Percentiles rank a stretch among this genome's conserved stretches.
These are phyloP conservation scores for Aythya fuligula DNA, from an alignment of 2,797 vertebrate species.

Conservation along the genomic window DNA sequence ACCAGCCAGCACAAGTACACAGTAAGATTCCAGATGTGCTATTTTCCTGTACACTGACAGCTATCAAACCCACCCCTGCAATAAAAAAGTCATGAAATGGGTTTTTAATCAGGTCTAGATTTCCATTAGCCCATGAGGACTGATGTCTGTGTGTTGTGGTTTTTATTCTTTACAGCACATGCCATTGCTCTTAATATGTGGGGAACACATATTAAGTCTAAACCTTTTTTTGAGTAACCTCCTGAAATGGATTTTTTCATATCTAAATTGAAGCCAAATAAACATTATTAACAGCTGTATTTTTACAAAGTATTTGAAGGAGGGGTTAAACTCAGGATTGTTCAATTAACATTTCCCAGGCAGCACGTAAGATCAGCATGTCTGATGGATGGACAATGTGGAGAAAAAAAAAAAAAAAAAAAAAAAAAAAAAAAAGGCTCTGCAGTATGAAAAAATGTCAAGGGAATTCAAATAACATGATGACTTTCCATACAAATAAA, in stretches of 20 bases:
- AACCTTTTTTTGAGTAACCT: constrained; percentile 57
- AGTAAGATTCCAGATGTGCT: constrained; percentile 81
- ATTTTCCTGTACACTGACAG: constrained; percentile 80
- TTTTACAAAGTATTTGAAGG: constrained; percentile 55
- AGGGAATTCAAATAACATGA: constrained; percentile 20
- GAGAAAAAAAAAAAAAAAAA: neutral
- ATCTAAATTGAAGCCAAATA: constrained; percentile 68
- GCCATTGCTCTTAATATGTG: constrained; percentile 64
- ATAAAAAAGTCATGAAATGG: constrained; percentile 75
- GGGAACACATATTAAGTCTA: constrained; percentile 62
- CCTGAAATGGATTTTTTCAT: constrained; percentile 62
- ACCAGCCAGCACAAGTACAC: constrained; percentile 74
- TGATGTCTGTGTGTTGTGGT: constrained; percentile 71
- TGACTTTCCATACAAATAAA: constrained; percentile 24
- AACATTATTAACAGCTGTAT: constrained; percentile 67
- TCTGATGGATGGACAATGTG: neutral
- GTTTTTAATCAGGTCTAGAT: constrained; percentile 76
- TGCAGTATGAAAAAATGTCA: neutral
- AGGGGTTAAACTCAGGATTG: constrained; percentile 28
- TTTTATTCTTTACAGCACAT: constrained; percentile 73
- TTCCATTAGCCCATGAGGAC: constrained; percentile 65
- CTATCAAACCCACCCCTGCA: constrained; percentile 76
- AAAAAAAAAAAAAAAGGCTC: neutral
- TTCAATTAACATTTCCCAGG: constrained; percentile 63
- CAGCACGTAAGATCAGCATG: neutral